Evolutionary conservation across 1,140 invertebrate genomes (phyloP), one percentile per base, ranked within the genome.

Genomic region (Diabrotica undecimpunctata): DNA sequence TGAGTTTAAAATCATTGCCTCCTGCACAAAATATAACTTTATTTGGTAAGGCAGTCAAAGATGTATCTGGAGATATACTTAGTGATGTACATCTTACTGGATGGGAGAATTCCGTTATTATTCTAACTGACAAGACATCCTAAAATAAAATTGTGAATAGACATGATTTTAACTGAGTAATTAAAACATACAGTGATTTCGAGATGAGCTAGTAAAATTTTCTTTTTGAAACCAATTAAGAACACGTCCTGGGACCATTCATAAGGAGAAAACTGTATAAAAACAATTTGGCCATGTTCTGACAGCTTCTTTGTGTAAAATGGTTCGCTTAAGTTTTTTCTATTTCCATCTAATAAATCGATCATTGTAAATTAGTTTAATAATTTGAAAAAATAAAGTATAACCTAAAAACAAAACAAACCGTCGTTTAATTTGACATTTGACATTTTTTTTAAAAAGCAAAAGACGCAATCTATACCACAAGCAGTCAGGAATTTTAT

Each of bases 41-140:
- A 76, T 85, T 86, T 25, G 87, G 87, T 5, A 86, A 76, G 41
- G 81, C 72, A 50, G 79, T 83, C 2, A 88, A 67, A 6, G 85
- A 87, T 35, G 86, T 87, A 68, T 87, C 83, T 52, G 87, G 86
- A 62, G 86, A 86, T 78, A 87, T 84, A 39, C 83, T 79, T 6
- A 88, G 70, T 3, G 82, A 77, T 65, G 83, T 80, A 57, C 83
- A 81, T 71, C 82, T 78, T 41, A 75, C 81, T 38, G 80, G 79
- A 65, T 86, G 81, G 54, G 83, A 75, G 69, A 87, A 80, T 61
- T 83, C 77, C 25, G 67, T 61, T 9, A 77, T 36, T 58, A 72
- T 72, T 56, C 74, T 69, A 6, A 78, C 61, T 9, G 68, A 53
- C 5, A 76, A 46, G 9, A 11, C 63, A 37, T 77, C 74, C 77